phyloP scores from a whole-genome alignment of 2,113 vertebrate genomes.

The Semnornis frantzii region DNA sequence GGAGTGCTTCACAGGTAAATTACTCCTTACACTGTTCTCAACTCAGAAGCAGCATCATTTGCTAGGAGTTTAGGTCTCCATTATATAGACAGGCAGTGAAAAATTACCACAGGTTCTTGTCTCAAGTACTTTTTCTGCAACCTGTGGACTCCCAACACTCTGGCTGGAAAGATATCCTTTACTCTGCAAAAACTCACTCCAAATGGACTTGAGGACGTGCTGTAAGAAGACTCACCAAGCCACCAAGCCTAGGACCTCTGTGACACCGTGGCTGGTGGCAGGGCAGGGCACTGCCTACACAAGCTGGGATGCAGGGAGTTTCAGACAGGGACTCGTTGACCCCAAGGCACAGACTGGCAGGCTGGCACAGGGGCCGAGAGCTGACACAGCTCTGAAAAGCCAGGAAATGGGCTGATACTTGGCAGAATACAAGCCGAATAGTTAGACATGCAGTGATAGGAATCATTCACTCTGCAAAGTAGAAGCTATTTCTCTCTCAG shows the following conservation, averaged over 20 bases:
- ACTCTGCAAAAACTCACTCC: neutral
- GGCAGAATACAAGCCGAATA: neutral
- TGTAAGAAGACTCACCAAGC: rapidly evolving
- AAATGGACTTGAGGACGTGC: neutral
- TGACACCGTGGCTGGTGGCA: rapidly evolving
- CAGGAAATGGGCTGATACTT: neutral
- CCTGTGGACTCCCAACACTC: neutral
- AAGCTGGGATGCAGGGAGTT: neutral
- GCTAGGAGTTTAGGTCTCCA: neutral
- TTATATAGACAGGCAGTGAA: neutral
- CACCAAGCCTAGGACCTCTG: rapidly evolving
- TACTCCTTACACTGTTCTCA: neutral
- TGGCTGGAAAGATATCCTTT: neutral
- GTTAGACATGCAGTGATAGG: neutral
- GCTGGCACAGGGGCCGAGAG: neutral
- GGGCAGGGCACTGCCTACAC: neutral
- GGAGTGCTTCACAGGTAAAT: neutral
- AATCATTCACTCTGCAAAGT: neutral
- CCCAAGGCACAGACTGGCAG: rapidly evolving
- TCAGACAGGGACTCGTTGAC: neutral
- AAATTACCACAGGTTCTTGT: neutral
- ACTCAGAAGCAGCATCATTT: neutral
- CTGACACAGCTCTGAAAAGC: neutral
- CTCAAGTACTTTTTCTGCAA: neutral
- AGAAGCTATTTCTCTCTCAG: neutral